These are phyloP conservation scores for Phyllostomus hastatus DNA, from an alignment of 2,113 vertebrate species.

Conservation along the genomic window DNA sequence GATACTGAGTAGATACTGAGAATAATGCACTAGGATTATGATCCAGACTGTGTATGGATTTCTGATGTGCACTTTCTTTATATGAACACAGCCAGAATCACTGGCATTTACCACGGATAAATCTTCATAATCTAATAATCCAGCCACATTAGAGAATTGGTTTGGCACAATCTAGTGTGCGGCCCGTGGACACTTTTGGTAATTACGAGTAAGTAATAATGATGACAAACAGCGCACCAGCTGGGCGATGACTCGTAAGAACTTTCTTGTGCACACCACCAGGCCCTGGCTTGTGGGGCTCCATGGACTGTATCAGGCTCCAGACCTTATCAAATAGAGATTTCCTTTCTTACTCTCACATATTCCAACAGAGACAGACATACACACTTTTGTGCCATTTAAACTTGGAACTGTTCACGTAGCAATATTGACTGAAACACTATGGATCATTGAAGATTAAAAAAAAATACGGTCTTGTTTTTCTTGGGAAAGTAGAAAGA, in stretches of 20 bases:
- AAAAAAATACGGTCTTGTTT: constrained; percentile 43
- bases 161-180: not conserved
- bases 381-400: constrained; percentile 47
- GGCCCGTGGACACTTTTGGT: not conserved
- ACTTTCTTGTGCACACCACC: not conserved
- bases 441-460: constrained; percentile 58
- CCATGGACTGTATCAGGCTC: not conserved
- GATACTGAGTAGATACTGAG: not conserved
- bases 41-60: not conserved
- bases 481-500: constrained; percentile 48
- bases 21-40: accelerated
- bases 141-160: constrained; percentile 6
- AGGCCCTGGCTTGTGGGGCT: not conserved
- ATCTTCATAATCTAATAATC: constrained; percentile 29
- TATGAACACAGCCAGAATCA: not conserved
- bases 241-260: not conserved
- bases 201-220: constrained; percentile 41
- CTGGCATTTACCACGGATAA: constrained; percentile 8
- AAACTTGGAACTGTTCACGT: constrained; percentile 41
- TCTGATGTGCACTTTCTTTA: not conserved
- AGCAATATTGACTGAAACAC: constrained; percentile 45
- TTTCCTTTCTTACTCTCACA: constrained; percentile 51
- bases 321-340: constrained; percentile 47
- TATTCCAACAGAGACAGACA: constrained; percentile 20
- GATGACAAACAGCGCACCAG: constrained; percentile 21